These are phyloP conservation scores for Scaptodrosophila latifasciaeformis DNA, from an alignment of 2,888 invertebrate genomes.

Conservation along the genomic window DNA sequence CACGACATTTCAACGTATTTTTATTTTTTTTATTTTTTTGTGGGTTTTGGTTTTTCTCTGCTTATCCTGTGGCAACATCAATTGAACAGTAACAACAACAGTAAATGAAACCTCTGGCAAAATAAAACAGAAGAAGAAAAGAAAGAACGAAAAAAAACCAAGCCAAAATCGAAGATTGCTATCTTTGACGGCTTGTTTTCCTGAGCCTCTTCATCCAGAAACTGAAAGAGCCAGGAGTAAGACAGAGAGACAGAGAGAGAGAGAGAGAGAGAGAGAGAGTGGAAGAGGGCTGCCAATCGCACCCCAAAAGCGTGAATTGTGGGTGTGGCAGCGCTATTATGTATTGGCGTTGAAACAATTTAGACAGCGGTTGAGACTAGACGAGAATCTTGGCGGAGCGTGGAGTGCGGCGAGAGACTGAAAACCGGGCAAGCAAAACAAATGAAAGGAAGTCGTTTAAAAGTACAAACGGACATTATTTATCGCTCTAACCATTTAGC, in stretches of 20 bases:
- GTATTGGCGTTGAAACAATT: conserved; percentile 73
- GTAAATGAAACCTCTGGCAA: conserved; percentile 54
- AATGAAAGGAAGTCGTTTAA: conserved; percentile 74
- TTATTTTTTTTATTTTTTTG: conserved; percentile 23
- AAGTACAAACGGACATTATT: conserved; percentile 75
- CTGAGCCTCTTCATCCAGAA: too few species aligned
- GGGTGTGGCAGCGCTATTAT: conserved; percentile 69
- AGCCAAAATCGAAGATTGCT: conserved; percentile 72
- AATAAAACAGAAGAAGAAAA: conserved; percentile 24
- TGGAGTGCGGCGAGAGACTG: background rate
- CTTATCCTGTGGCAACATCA: conserved; percentile 62
- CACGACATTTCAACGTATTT: conserved; percentile 37
- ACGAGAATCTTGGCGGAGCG: too few species aligned
- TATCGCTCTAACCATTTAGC: conserved; percentile 72
- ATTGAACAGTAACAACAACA: conserved; percentile 46
- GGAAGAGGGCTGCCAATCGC: too few species aligned
- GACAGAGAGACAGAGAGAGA: too few species aligned
- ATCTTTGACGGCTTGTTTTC: conserved; percentile 70
- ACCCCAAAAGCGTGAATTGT: conserved; percentile 1
- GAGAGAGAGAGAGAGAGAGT: too few species aligned
- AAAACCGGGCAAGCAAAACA: conserved; percentile 48
- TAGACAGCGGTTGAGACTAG: conserved; percentile 51
- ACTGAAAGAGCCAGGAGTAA: too few species aligned
- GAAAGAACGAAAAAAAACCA: conserved; percentile 36
- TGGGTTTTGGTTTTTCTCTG: too few species aligned